Evolutionary conservation across 1,140 invertebrate genomes (phyloP).

Genomic region (Cepaea nemoralis): DNA sequence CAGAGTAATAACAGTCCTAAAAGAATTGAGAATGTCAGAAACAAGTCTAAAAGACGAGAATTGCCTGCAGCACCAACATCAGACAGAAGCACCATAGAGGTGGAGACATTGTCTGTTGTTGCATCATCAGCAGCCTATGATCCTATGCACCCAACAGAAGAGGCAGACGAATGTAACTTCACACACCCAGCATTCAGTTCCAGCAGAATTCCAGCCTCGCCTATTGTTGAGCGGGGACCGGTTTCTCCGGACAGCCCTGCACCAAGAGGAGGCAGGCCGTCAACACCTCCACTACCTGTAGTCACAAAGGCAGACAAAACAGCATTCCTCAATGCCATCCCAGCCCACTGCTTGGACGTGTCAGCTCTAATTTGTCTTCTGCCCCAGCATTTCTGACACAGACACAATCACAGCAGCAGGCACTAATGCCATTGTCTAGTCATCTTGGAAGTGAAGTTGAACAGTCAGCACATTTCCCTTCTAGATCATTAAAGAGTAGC

Average conservation of each 20-base stretch:
- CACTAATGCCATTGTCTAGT: neutral
- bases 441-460: neutral
- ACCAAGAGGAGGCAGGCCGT: conserved; percentile 18
- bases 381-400: neutral
- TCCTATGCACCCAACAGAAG: conserved; percentile 38
- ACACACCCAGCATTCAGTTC: neutral
- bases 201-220: neutral
- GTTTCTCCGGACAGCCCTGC: conserved; percentile 31
- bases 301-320: neutral
- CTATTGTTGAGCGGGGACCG: neutral
- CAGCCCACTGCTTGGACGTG: neutral
- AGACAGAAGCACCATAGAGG: too few relatives aligned
- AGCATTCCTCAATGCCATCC: neutral
- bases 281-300: neutral
- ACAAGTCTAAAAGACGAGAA: neutral
- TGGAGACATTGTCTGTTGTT: too few relatives aligned
- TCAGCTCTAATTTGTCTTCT: neutral
- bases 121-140: too few relatives aligned
- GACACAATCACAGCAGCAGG: neutral
- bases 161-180: conserved; percentile 11
- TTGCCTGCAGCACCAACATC: conserved; percentile 16
- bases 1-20: conserved; percentile 18
- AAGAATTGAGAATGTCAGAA: neutral
- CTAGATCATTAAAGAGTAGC: neutral
- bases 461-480: neutral